Base-by-base conservation (phyloP, 1,140 invertebrate species). In the Gonioctena quinquepunctata region DNA sequence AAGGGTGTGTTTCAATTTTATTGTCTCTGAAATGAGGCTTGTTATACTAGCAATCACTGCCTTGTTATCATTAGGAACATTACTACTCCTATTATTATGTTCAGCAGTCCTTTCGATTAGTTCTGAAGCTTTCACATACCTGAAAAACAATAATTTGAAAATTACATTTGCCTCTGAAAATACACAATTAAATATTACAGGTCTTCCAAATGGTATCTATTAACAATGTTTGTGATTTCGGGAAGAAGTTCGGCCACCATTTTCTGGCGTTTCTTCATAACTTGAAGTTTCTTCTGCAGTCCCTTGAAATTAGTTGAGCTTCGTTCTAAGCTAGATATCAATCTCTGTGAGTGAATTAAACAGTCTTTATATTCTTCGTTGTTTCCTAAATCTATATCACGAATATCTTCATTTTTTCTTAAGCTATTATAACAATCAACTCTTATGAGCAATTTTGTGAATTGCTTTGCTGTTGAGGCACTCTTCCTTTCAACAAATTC, bases 401-500 rank as follows among this genome's bases (percentile, higher is more conserved):
- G 28, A 19, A 56, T 54, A 25, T 70, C 56, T 42, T 28, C 23
- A 56, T 50, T 52, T 49, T 62, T 70, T 56, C 69, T 33, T 33
- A 75, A 60, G 22, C 68, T 70, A 22, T 57, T 70, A 22, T 70
- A 73, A 25, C 63, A 73, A 8, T 76, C 68, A 16, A 76, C 54
- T 70, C 54, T 60, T 11, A n/a, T 52, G 8, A 72, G 21, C 11
- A 72, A 19, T 48, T 49, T 62, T 13, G n/a, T 19, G 16, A 75
- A 18, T 26, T 61, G 56, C 13, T 61, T 57, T 13, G 28, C 21
- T 13, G 69, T 27, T 19, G 52, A 28, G 7, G 21, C 5, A 22
- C 63, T 25, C 82, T 66, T 59, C 11, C 52, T 42, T 61, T 70
- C 69, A 23, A 67, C 16, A 48, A 48, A 33, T 25, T 26, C 50